A percentile compares a stretch with the other conserved stretches of the same genome.
Evolutionary conservation across 2,113 vertebrate species (phyloP).

Genomic region (Rousettus leschenaultii): DNA sequence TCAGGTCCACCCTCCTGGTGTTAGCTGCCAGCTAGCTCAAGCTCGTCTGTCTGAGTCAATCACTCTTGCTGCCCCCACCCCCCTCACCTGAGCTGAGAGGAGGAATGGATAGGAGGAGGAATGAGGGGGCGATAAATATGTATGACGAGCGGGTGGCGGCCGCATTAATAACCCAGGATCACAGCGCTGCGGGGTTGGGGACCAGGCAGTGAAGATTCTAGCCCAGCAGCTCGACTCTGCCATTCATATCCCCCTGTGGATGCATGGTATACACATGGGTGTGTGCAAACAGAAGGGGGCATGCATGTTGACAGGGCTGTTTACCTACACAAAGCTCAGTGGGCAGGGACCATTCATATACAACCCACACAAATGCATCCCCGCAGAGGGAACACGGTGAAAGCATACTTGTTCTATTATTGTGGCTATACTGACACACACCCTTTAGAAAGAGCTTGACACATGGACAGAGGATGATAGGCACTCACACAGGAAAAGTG

Average conservation of each 20-base stretch:
- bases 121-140: slow-evolving; percentile 60
- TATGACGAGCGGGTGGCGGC: slow-evolving; percentile 52
- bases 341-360: neutral
- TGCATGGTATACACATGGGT: neutral
- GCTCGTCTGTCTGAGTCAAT: slow-evolving; percentile 43
- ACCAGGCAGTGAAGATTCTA: slow-evolving; percentile 53
- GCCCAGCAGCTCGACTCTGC: slow-evolving; percentile 32
- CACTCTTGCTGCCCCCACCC: neutral
- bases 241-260: neutral
- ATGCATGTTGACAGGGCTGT: neutral
- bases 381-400: neutral
- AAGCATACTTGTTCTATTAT: neutral
- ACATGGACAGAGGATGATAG: neutral
- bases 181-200: neutral
- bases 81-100: slow-evolving; percentile 61
- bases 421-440: neutral
- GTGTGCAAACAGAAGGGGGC: neutral
- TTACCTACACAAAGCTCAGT: neutral
- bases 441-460: slow-evolving; percentile 5
- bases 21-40: slow-evolving; percentile 25
- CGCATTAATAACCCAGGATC: slow-evolving; percentile 73
- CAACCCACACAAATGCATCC: neutral
- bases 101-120: slow-evolving; percentile 54
- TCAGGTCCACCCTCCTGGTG: neutral
- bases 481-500: neutral